Percentiles rank a stretch among this genome's conserved stretches.
Evolutionary conservation across 1,140 invertebrate species (phyloP).

Genomic region (Goniozus legneri): DNA sequence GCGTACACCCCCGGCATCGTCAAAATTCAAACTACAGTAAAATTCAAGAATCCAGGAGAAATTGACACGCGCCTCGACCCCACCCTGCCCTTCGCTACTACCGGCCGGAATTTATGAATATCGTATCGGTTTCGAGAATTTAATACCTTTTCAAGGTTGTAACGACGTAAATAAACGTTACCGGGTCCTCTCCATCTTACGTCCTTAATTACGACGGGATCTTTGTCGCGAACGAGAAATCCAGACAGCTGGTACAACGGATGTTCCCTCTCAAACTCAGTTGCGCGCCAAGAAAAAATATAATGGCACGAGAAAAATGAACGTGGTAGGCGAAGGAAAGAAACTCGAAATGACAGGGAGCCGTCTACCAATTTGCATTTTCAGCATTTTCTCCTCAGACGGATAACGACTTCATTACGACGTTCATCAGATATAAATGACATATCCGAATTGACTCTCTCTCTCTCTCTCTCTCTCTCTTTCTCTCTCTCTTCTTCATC

Average conservation of each 20-base stretch:
- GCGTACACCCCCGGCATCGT: conserved; percentile 32
- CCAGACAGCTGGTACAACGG: too few relatives aligned
- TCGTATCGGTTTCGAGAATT: too few relatives aligned
- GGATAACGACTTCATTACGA: conserved; percentile 44
- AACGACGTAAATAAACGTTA: too few relatives aligned
- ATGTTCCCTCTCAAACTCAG: neutral
- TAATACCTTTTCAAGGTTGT: too few relatives aligned
- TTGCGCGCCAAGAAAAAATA: conserved; percentile 17
- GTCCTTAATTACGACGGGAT: too few relatives aligned
- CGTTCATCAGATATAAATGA: conserved; percentile 43
- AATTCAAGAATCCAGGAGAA: conserved; percentile 30
- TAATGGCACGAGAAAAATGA: conserved; percentile 12
- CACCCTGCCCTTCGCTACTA: too few relatives aligned
- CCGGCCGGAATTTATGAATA: too few relatives aligned
- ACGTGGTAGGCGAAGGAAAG: neutral
- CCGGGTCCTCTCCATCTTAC: too few relatives aligned
- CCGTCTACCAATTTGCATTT: conserved; percentile 36
- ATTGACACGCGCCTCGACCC: too few relatives aligned
- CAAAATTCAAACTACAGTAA: conserved; percentile 34
- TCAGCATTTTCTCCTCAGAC: conserved; percentile 37
- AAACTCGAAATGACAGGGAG: conserved; percentile 10
- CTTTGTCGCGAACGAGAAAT: too few relatives aligned
- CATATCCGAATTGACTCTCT: conserved; percentile 38
- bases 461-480: conserved; percentile 2
- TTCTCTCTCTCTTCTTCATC: too few relatives aligned